Evolutionary conservation across 2,888 invertebrate species (phyloP).

Genomic region (Lasioglossum leucozonium): DNA sequence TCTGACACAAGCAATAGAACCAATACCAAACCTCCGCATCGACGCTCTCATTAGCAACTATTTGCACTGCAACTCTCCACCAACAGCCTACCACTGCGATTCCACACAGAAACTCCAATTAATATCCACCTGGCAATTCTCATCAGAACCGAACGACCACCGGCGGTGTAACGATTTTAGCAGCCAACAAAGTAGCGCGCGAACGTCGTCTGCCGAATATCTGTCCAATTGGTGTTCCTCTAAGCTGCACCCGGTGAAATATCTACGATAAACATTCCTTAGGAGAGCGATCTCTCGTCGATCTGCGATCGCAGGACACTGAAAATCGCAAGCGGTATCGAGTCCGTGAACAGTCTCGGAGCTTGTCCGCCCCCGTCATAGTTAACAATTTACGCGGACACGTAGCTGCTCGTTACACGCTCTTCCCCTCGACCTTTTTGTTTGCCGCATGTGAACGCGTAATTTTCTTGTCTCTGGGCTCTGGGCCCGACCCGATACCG

Average conservation of each 20-base stretch:
- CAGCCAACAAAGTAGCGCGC: neutral
- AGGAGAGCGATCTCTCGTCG: neutral
- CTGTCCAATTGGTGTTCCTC: conserved; percentile 1
- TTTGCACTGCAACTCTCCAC: neutral
- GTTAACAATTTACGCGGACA: conserved; percentile 53
- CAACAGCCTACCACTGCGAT: neutral
- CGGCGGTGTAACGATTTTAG: neutral
- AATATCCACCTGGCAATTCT: neutral
- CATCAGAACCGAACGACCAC: neutral
- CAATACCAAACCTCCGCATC: neutral
- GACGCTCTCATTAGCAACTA: neutral
- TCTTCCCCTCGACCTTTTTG: conserved; percentile 21
- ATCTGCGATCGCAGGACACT: neutral
- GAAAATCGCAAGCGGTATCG: conserved; percentile 27
- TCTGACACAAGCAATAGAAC: neutral
- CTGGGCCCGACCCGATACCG: conserved; percentile 17
- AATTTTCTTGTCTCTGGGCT: conserved; percentile 15
- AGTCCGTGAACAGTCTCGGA: conserved; percentile 4
- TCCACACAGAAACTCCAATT: neutral
- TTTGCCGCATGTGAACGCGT: neutral
- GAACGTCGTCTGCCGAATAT: neutral
- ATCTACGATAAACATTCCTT: neutral
- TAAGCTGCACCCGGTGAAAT: neutral
- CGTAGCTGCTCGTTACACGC: conserved; percentile 41
- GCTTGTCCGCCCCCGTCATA: conserved; percentile 28